A percentile compares a stretch with the other conserved stretches of the same genome.
phyloP scores from a whole-genome alignment of 2,797 vertebrate species.

The Typhlichthys eigenmanni region DNA sequence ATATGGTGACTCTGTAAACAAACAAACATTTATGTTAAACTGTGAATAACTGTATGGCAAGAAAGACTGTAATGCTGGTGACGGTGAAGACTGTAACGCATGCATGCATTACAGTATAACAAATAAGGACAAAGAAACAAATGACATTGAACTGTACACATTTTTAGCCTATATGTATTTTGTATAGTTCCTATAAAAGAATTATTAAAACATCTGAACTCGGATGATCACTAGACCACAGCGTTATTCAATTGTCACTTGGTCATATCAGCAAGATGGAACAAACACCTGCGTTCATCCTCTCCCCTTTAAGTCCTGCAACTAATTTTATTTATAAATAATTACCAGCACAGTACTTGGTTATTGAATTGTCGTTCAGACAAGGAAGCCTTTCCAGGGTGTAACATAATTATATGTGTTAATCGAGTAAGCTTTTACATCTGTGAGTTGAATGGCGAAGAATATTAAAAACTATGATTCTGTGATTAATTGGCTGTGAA shows the following conservation, averaged over 20 bases:
- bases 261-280: slow-evolving; percentile 78
- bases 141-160: no score
- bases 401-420: slow-evolving; percentile 81
- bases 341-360: slow-evolving; percentile 90
- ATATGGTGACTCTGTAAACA: no score
- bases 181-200: slow-evolving; percentile 72
- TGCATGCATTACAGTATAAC: no score
- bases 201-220: slow-evolving; percentile 77
- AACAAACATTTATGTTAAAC: slow-evolving; percentile 34
- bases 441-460: slow-evolving; percentile 67
- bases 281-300: slow-evolving; percentile 90
- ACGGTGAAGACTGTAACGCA: no score
- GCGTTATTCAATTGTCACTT: slow-evolving; percentile 75
- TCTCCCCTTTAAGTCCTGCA: slow-evolving; percentile 89
- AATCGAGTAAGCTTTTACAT: slow-evolving; percentile 74
- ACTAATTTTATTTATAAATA: slow-evolving; percentile 98
- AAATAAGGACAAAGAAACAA: no score
- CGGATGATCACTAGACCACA: slow-evolving; percentile 82
- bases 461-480: slow-evolving; percentile 68
- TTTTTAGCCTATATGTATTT: no score
- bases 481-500: slow-evolving; percentile 50
- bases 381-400: slow-evolving; percentile 91
- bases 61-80: no score
- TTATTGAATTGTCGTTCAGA: slow-evolving; percentile 93
- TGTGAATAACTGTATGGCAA: slow-evolving; percentile 69